Evolutionary conservation across 2,113 vertebrate genomes (phyloP).

Genomic region (Ceyx melanurus): DNA sequence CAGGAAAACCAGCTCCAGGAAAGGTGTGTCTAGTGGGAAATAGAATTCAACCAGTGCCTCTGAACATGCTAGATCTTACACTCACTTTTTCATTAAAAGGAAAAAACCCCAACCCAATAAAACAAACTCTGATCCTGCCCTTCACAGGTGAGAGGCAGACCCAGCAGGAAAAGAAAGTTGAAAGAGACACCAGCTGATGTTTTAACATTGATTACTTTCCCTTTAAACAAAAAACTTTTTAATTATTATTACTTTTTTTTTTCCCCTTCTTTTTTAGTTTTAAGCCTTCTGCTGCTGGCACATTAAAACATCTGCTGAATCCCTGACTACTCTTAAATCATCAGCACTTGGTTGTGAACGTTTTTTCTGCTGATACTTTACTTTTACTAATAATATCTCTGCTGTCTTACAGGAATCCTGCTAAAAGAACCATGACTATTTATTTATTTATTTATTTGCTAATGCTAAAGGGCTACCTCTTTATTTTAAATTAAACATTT

Average conservation of each 20-base stretch:
- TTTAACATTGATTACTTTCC: not conserved
- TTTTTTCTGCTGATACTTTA: slow-evolving; percentile 62
- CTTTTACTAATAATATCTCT: slow-evolving; percentile 49
- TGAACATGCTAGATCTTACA: not conserved
- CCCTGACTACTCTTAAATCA: slow-evolving; percentile 60
- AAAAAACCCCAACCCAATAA: not conserved
- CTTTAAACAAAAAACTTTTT: slow-evolving; percentile 24
- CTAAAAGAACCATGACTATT: slow-evolving; percentile 2
- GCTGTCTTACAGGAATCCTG: slow-evolving; percentile 35
- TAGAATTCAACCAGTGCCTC: not conserved
- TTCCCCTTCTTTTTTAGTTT: not conserved
- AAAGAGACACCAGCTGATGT: not conserved
- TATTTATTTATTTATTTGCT: not conserved
- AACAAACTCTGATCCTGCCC: not conserved
- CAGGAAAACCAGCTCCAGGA: not conserved
- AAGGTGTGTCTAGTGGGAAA: not conserved
- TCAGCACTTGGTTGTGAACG: slow-evolving; percentile 29
- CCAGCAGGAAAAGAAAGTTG: not conserved
- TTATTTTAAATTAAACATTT: slow-evolving; percentile 5
- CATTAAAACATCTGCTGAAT: slow-evolving; percentile 52
- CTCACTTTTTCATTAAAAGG: not conserved
- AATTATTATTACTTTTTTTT: too few relatives aligned
- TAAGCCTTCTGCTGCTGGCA: slow-evolving; percentile 44
- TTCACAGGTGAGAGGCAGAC: not conserved
- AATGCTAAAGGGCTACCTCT: slow-evolving; percentile 7